phyloP scores from a whole-genome alignment of 2,888 invertebrate genomes.

The Eupithecia exiguata region DNA sequence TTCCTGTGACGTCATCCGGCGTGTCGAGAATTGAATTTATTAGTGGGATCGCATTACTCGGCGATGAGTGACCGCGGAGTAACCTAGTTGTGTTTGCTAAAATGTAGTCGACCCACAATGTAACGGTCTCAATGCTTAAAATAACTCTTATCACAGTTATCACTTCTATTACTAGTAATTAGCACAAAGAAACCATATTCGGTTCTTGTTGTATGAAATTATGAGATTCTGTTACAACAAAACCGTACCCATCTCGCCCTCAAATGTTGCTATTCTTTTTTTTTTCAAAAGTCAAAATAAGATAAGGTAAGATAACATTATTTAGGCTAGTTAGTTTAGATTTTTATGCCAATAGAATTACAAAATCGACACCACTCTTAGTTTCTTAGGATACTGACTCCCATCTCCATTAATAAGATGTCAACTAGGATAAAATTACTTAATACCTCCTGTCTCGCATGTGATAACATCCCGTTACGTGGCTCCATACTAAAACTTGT shows the following conservation, averaged over 20 bases:
- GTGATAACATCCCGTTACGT: background rate
- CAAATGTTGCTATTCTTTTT: background rate
- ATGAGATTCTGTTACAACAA: background rate
- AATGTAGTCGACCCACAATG: background rate
- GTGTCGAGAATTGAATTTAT: conserved; percentile 48
- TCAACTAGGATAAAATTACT: background rate
- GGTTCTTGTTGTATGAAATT: too few relatives aligned
- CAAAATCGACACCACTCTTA: background rate
- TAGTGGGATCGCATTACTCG: conserved; percentile 38
- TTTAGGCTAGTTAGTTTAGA: background rate
- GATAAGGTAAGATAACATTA: background rate
- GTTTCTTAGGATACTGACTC: background rate
- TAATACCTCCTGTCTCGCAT: background rate
- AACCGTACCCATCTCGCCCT: background rate
- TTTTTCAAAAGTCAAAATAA: too few relatives aligned
- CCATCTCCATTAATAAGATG: background rate
- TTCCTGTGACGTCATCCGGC: conserved; percentile 57
- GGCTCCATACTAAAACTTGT: conserved; percentile 31
- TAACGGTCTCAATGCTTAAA: background rate
- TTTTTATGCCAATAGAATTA: background rate
- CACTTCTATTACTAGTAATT: background rate
- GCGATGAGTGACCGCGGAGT: conserved; percentile 20
- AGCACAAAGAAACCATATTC: background rate
- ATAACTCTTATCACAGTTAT: background rate
- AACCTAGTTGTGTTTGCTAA: background rate